Conservation (phyloP, 2,113 vertebrate species). For the Alectura lathami region DNA sequence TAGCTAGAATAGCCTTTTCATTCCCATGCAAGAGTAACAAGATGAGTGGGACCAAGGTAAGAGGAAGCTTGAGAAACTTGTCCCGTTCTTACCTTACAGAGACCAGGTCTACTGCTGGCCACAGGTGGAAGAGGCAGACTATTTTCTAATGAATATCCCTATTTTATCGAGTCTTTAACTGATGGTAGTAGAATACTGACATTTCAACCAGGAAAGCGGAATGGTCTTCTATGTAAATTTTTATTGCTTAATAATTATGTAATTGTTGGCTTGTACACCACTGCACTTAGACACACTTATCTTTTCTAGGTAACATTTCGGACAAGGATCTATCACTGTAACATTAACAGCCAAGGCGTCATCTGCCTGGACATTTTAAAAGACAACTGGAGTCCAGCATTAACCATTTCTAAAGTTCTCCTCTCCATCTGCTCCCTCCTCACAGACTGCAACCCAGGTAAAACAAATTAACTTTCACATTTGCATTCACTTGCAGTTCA, state of each 20-base stretch:
- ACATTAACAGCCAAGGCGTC: slow-evolving; percentile 97
- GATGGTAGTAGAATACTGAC: background rate
- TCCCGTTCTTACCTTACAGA: background rate
- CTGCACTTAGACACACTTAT: background rate
- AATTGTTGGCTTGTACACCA: background rate
- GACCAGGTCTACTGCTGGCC: background rate
- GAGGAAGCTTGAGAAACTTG: background rate
- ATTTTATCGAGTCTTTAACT: background rate
- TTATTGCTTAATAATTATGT: background rate
- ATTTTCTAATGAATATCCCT: background rate
- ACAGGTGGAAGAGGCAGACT: background rate
- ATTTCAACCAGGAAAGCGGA: background rate
- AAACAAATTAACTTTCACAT: slow-evolving; percentile 21
- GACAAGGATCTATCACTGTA: slow-evolving; percentile 97
- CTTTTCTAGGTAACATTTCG: slow-evolving; percentile 90
- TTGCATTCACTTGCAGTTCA: background rate
- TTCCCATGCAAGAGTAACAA: background rate
- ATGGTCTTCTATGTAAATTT: background rate
- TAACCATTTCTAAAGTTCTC: slow-evolving; percentile 96
- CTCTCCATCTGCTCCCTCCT: slow-evolving; percentile 98
- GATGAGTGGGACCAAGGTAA: background rate
- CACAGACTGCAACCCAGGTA: slow-evolving; percentile 97
- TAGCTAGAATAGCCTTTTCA: background rate
- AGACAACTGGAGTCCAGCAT: slow-evolving; percentile 96
- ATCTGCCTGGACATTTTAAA: slow-evolving; percentile 98